A percentile compares a stretch with the other conserved stretches of the same genome.
Conservation (phyloP, 2,888 invertebrate species). For the Camptogramma bilineatum region DNA sequence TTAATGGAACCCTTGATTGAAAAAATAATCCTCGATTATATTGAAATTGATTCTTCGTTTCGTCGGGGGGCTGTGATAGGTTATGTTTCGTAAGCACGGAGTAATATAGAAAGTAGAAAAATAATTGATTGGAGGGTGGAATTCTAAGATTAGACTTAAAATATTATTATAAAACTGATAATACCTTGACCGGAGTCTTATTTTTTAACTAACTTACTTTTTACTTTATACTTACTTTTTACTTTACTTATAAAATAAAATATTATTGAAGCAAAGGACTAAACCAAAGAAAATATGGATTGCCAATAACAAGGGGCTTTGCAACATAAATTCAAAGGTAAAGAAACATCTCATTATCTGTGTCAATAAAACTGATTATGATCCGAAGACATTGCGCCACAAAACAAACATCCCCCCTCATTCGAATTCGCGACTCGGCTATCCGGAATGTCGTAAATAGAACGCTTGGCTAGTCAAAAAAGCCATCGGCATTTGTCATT, state of each 20-base stretch:
- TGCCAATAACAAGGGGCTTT: not conserved
- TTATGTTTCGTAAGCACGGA: constrained; percentile 30
- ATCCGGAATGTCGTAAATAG: constrained; percentile 50
- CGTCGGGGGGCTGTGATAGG: constrained; percentile 27
- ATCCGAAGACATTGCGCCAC: constrained; percentile 18
- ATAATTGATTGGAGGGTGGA: constrained; percentile 24
- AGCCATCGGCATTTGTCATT: constrained; percentile 70
- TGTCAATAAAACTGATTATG: constrained; percentile 30
- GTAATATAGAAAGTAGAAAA: constrained; percentile 21
- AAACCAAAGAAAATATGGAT: not conserved
- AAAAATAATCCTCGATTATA: constrained; percentile 56
- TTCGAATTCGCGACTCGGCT: constrained; percentile 34
- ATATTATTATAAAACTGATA: not conserved
- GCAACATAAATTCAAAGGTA: not conserved
- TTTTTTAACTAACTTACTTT: too few species aligned
- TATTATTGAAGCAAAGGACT: not conserved
- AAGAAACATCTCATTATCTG: constrained; percentile 27
- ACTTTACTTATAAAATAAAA: not conserved
- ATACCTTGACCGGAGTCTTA: too few species aligned
- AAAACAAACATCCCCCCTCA: constrained; percentile 34
- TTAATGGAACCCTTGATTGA: constrained; percentile 68
- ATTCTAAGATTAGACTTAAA: not conserved
- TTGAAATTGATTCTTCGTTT: constrained; percentile 49
- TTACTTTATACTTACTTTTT: too few species aligned
- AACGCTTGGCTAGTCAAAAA: constrained; percentile 62